A percentile compares a stretch with the other conserved stretches of the same genome.
Conservation (phyloP, 2,797 vertebrate species). For the Denticeps clupeoides region DNA sequence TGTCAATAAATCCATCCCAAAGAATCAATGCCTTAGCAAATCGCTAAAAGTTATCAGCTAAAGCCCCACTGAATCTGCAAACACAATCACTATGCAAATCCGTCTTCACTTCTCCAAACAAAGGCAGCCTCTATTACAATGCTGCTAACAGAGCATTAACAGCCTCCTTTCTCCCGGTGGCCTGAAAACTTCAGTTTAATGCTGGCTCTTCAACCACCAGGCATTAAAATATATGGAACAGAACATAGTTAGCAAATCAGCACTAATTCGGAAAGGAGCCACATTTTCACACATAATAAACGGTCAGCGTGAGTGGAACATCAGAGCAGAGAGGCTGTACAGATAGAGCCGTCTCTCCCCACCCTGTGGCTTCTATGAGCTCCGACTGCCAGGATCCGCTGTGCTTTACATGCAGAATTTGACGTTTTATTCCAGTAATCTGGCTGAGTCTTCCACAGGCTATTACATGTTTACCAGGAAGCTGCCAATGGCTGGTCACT, state of each 20-base stretch:
- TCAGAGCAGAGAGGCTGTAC: background rate
- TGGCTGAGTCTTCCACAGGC: conserved; percentile 15
- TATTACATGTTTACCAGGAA: conserved; percentile 43
- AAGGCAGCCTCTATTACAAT: conserved; percentile 27
- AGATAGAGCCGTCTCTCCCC: background rate
- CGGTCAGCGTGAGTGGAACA: conserved; percentile 6
- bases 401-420: conserved; percentile 14
- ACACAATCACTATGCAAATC: conserved; percentile 74
- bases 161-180: conserved; percentile 20
- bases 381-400: background rate
- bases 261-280: conserved; percentile 16
- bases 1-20: conserved; percentile 67
- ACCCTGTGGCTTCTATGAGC: background rate
- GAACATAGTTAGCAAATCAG: conserved; percentile 20
- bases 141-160: conserved; percentile 24
- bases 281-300: conserved; percentile 23
- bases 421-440: conserved; percentile 18
- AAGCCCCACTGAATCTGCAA: conserved; percentile 66
- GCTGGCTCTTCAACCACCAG: conserved; percentile 19
- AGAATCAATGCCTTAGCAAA: conserved; percentile 64
- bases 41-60: conserved; percentile 73
- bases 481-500: conserved; percentile 53
- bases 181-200: no score
- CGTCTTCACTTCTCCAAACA: conserved; percentile 52
- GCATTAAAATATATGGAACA: conserved; percentile 32